phyloP scores from a whole-genome alignment of 2,797 vertebrate genomes.

The Synanceia verrucosa region DNA sequence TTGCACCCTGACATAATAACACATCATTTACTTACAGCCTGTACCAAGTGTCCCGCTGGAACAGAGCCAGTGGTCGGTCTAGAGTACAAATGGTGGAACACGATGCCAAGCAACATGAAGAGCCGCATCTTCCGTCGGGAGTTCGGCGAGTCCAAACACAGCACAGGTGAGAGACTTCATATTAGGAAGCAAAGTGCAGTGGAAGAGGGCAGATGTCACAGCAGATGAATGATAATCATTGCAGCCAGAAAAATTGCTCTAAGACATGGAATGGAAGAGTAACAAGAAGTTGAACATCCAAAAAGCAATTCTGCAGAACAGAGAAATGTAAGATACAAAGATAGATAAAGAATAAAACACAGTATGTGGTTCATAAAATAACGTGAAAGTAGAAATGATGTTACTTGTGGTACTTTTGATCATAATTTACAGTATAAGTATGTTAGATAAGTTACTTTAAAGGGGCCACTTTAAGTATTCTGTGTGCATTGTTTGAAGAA shows the following conservation, averaged over 20 bases:
- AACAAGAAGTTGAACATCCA: background rate
- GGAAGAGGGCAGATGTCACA: background rate
- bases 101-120: constrained; percentile 91
- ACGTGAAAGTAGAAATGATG: background rate
- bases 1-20: constrained; percentile 2
- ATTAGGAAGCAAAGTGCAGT: background rate
- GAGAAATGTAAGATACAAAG: background rate
- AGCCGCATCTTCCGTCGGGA: constrained; percentile 84
- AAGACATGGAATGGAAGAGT: background rate
- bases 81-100: constrained; percentile 99
- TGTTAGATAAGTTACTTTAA: background rate
- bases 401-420: background rate
- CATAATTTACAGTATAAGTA: background rate
- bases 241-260: background rate
- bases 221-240: background rate
- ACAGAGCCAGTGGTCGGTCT: constrained; percentile 89
- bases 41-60: constrained; percentile 87
- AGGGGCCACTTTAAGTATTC: background rate
- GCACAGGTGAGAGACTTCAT: constrained; percentile 80
- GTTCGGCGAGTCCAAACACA: constrained; percentile 84
- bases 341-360: background rate
- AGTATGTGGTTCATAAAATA: background rate
- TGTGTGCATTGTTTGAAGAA: background rate
- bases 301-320: background rate
- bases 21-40: constrained; percentile 77